Base-by-base conservation (phyloP, 2,888 invertebrate species). In the Heliothis peltigera region DNA sequence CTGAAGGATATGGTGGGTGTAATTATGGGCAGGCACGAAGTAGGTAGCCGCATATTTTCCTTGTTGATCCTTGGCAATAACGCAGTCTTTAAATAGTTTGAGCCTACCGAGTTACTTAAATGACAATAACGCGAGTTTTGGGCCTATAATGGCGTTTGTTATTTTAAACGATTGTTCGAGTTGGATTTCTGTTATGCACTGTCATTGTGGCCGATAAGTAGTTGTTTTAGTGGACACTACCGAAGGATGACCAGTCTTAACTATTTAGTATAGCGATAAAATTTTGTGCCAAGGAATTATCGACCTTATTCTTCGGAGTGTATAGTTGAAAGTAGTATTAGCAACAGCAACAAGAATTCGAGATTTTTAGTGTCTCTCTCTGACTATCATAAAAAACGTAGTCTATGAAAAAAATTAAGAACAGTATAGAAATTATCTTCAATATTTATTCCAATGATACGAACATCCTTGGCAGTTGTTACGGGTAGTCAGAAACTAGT, bases 11-110 rank as follows among this genome's bases (percentile, higher is more conserved):
- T 67, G 75, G 75, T 63, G 79, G 68, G 32, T 74, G 80, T 82
- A 80, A 82, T 84, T 82, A 80, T 79, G 81, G 83, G 72, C 67
- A 67, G 71, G 71, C 59, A 72, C 65, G 72, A 65, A 74, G 76
- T 74, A 67, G 73, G 65, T 22, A 54, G 46, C 52, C 64, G 65
- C 73, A 80, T 80, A 81, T 80, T 81, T 80, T 80, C 76, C 64
- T 60, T 53, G 66, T 70, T 71, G 63, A 75, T 67, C 68, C 53
- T 59, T 28, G 68, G 63, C 63, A 79, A 80, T 75, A 64, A 49
- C 47, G 28, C 10, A 72, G 69, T 69, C 73, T 75, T 80, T 28
- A 70, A 73, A 82, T 81, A 80, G 80, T 81, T 81, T 48, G 43
- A 66, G 39, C 57, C 64, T 53, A 62, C 60, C 48, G 47, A 67